These are phyloP conservation scores for Acromyrmex echinatior DNA, from an alignment of 1,140 invertebrate species.

Conservation along the genomic window DNA sequence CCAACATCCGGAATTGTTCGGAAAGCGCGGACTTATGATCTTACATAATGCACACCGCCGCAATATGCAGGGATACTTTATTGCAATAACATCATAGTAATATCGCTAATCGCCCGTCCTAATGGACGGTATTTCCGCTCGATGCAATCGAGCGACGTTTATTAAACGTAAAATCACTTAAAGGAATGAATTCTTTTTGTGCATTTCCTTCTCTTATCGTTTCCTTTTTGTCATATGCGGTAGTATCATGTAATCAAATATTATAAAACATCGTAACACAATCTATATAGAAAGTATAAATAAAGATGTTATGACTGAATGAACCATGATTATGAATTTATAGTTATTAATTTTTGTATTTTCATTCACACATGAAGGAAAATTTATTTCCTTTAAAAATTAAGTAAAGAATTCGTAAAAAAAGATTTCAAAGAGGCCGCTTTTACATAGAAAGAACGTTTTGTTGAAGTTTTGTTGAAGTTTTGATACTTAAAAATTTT, in stretches of 20 bases:
- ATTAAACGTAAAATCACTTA: slow-evolving; percentile 5
- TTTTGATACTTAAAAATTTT: too few species aligned
- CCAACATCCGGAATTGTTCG: slow-evolving; percentile 34
- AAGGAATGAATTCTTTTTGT: neutral
- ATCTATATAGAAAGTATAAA: neutral
- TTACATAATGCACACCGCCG: slow-evolving; percentile 39
- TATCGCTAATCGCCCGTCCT: slow-evolving; percentile 26
- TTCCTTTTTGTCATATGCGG: neutral
- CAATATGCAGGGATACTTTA: neutral
- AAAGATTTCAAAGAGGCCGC: neutral
- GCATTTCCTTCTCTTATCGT: neutral
- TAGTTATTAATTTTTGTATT: too few species aligned
- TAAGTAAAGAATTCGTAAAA: neutral
- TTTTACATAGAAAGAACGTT: neutral
- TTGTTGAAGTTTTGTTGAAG: too few species aligned
- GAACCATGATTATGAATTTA: neutral
- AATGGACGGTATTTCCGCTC: slow-evolving; percentile 29
- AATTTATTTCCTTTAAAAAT: neutral
- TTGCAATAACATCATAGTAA: slow-evolving; percentile 40
- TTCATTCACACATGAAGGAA: neutral
- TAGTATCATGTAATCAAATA: neutral
- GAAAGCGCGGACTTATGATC: neutral
- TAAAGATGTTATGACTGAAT: neutral
- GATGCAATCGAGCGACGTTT: slow-evolving; percentile 25
- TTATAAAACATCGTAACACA: neutral